Evolutionary conservation across 2,888 invertebrate genomes (phyloP).

Genomic region (Leistus spinibarbis): DNA sequence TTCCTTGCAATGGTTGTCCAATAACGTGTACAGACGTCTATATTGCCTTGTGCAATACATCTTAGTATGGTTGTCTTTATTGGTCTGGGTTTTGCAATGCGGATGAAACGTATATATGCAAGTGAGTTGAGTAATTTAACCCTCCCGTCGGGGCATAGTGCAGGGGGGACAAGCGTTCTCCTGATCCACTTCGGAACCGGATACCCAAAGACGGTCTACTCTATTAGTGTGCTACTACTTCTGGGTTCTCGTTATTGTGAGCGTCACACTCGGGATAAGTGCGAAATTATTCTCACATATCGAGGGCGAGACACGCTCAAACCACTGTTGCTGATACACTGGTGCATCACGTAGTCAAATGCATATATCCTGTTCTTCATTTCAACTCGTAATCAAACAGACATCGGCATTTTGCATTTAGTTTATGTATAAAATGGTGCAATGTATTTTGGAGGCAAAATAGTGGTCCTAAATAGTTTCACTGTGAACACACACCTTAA

Average conservation of each 20-base stretch:
- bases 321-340: too few species aligned
- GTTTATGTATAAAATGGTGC: too few species aligned
- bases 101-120: background rate
- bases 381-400: too few species aligned
- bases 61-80: background rate
- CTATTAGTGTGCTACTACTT: background rate
- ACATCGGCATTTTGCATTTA: too few species aligned
- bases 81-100: background rate
- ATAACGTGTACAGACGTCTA: background rate
- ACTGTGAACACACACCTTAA: too few species aligned
- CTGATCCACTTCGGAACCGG: background rate
- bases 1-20: too few species aligned
- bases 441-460: too few species aligned
- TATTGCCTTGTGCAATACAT: background rate
- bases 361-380: too few species aligned
- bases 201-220: background rate
- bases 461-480: too few species aligned
- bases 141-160: background rate
- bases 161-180: background rate
- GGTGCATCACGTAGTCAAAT: too few species aligned
- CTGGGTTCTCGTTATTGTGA: background rate
- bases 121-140: background rate
- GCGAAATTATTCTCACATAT: background rate
- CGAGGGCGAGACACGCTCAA: too few species aligned
- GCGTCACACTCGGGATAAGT: background rate